Evolutionary conservation across 2,888 invertebrate genomes (phyloP).

Genomic region (Caenorhabditis auriculariae): DNA sequence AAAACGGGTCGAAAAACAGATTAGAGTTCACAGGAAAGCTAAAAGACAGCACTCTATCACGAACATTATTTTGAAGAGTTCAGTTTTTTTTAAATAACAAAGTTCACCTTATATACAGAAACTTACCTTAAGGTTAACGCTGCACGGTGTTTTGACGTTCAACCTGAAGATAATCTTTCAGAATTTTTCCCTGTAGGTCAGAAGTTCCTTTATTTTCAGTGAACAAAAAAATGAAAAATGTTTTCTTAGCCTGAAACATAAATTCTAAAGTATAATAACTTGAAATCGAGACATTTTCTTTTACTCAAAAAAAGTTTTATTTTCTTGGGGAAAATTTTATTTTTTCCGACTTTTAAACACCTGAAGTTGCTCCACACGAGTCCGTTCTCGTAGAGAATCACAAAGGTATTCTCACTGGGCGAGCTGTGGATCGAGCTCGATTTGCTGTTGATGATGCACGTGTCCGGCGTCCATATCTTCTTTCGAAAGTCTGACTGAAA

Average conservation of each 20-base stretch:
- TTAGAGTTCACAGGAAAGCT: not conserved
- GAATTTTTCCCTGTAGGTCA: constrained; percentile 1
- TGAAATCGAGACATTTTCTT: no score
- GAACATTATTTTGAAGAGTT: no score
- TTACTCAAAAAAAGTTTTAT: no score
- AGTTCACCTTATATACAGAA: constrained; percentile 12
- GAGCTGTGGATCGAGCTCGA: constrained; percentile 57
- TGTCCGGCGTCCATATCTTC: constrained; percentile 63
- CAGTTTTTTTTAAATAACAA: no score
- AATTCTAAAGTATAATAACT: no score
- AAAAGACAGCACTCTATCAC: no score
- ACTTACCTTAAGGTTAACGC: constrained; percentile 45
- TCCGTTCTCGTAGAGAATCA: constrained; percentile 63
- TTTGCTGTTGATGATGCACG: constrained; percentile 60
- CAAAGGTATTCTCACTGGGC: constrained; percentile 63
- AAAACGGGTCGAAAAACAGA: not conserved
- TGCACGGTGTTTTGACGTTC: constrained; percentile 62
- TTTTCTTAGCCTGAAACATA: no score
- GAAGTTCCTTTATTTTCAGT: not conserved
- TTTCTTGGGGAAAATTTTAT: no score
- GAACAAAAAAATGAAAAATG: no score
- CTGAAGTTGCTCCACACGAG: constrained; percentile 63
- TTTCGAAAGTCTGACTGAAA: constrained; percentile 57
- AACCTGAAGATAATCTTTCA: constrained; percentile 39
- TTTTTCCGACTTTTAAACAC: no score